Base-by-base conservation (phyloP, 1,140 invertebrate genomes). In the Phortica variegata region DNA sequence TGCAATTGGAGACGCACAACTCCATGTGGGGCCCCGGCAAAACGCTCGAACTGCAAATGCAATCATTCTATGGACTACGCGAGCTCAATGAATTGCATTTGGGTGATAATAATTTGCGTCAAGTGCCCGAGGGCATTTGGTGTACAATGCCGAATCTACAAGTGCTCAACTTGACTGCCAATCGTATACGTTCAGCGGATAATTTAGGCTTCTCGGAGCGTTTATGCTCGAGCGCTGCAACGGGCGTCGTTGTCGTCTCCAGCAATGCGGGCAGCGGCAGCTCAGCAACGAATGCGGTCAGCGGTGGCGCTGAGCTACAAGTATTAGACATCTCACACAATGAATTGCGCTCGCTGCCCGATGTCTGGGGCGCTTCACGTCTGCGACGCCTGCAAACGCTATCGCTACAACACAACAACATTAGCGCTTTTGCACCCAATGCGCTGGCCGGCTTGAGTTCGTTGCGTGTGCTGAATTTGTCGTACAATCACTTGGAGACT, bases 391-490 rank as follows among this genome's bases (percentile, higher is more conserved):
- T 93, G n/a, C 83, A 87, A 52, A 83, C 85, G 44, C 76, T 92
- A 2, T 81, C 83, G 49, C 68, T 93, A 40, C 84, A 91, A 65
- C 83, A 89, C 56, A 93, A 93, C 76, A 82, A 83, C 49, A 83
- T 91, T 52, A 80, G 78, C 43, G 80, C 86, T 31, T 78, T 91
- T 29, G 82, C 83, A 1, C 79, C 82, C 38, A 83, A 84, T 47
- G 82, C 87, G 1, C 80, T 91, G 49, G 79, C 81, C 38, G 85
- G 86, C 17, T 79, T 91, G 26, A 80, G 81, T 3, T 83, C 84
- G 45, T 73, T 92, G 46, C 82, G 84, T 55, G 79, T 87, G 34
- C 79, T 92, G n/a, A 91, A 92, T 72, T 75, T 89, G 47, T 89
- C 88, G 1, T 82, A 85, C 65, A 92, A 92, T 61, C 82, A 83